Evolutionary conservation across 2,888 invertebrate species (phyloP).

Genomic region (Metopia argyrocephala): DNA sequence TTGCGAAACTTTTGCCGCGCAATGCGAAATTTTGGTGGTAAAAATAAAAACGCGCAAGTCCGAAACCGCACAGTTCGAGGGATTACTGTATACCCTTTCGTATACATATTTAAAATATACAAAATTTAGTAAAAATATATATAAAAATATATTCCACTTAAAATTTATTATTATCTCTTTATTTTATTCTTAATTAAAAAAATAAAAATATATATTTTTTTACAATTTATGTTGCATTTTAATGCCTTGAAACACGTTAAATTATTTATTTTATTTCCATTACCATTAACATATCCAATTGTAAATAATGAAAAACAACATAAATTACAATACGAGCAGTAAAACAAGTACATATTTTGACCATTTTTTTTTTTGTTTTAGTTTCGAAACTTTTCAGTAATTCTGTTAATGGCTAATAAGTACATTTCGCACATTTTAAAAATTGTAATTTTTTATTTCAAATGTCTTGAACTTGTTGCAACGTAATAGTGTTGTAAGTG

Average conservation of each 20-base stretch:
- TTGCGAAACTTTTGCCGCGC: too few relatives aligned
- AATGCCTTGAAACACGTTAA: conserved; percentile 20
- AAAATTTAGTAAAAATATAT: too few relatives aligned
- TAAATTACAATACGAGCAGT: conserved; percentile 32
- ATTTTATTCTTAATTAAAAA: too few relatives aligned
- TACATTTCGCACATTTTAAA: conserved; percentile 49
- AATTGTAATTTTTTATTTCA: conserved; percentile 25
- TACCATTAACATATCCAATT: conserved; percentile 9
- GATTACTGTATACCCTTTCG: too few relatives aligned
- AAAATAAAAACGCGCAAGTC: too few relatives aligned
- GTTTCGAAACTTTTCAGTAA: too few relatives aligned
- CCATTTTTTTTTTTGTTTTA: conserved; percentile 1
- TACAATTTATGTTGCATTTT: not conserved
- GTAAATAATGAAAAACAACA: conserved; percentile 28
- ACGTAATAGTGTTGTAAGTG: conserved; percentile 38
- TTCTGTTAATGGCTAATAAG: conserved; percentile 47
- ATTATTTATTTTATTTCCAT: conserved; percentile 1
- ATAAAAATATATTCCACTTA: too few relatives aligned
- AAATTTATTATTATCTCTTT: too few relatives aligned
- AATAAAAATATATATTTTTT: not conserved
- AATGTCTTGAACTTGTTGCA: conserved; percentile 30
- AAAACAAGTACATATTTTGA: not conserved
- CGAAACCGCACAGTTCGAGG: too few relatives aligned
- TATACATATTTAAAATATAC: too few relatives aligned
- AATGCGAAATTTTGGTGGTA: too few relatives aligned